Base-by-base conservation (phyloP, 2,888 invertebrate genomes). In the Drosophila paracracens region DNA sequence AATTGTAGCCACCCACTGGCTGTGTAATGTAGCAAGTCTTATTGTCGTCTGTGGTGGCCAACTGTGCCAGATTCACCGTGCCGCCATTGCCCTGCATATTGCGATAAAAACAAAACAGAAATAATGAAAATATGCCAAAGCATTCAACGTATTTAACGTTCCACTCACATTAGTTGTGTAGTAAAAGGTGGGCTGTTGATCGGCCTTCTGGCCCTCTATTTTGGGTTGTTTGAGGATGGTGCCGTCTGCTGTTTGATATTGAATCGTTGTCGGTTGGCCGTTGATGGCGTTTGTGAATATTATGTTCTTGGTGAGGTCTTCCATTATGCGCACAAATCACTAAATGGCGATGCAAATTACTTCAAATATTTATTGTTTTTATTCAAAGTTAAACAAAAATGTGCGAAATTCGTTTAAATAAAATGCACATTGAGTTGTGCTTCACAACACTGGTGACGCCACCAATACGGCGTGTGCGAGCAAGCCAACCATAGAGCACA, bases 11-110 rank as follows among this genome's bases (percentile, higher is more conserved):
- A 59, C 95, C 95, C 86, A 96, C 95, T 7, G 96, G 96, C 88
- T 96, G 96, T 31, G 96, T 96, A 82, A 96, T 96, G 90, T 96
- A 96, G 91, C 96, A 96, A 52, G 95, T 95, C 91, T 96, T 96
- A 88, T 95, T 96, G 83, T 95, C 95, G 81, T 95, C 95, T 52
- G 93, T 88, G 43, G 93, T 91, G 27, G 93, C 91, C 63, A 96
- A 91, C 91, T 96, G 96, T 2, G 96, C 96, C 92, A 96, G 95
- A 92, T 96, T 96, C 1, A 96, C 96, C 31, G 95, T 95, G 27
- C 95, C 95, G 1, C 93, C 94, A 56, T 94, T 94, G n/a, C 94
- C 93, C 73, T 93, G 75, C 36, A 50, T 62, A 53, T 43, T 8
- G 13, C 36, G 27, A 43, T 60, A 25, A 31, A 56, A 25, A 27